phyloP scores from a whole-genome alignment of 2,888 invertebrate genomes.

The Andrena camellia region DNA sequence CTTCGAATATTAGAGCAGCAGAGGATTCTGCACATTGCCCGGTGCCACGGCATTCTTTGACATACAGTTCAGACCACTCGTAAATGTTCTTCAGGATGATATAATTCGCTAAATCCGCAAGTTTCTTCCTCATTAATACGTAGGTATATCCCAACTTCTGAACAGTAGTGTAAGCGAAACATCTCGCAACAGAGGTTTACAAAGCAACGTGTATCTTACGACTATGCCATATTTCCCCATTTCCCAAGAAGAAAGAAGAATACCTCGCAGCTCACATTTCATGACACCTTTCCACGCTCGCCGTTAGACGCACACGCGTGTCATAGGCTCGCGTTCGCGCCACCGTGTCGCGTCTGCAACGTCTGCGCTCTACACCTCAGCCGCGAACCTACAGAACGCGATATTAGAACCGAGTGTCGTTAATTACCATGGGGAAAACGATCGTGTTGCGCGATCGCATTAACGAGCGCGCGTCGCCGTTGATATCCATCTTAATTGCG shows the following conservation, averaged over 20 bases:
- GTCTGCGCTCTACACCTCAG: neutral
- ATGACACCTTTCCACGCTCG: neutral
- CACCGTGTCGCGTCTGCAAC: neutral
- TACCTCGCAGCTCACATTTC: neutral
- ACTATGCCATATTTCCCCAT: neutral
- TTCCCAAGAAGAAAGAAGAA: neutral
- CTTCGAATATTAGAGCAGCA: neutral
- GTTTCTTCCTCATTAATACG: too few species aligned
- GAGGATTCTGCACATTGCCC: too few species aligned
- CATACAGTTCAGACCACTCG: too few species aligned
- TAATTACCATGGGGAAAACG: conserved; percentile 35
- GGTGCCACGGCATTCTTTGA: too few species aligned
- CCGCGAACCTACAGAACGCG: neutral
- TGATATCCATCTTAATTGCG: conserved; percentile 36
- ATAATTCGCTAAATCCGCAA: too few species aligned
- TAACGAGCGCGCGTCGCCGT: conserved; percentile 23
- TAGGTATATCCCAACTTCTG: too few species aligned
- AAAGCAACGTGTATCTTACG: neutral
- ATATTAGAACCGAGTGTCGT: conserved; percentile 31
- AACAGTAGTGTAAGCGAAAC: too few species aligned
- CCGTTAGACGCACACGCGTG: neutral
- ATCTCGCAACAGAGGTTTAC: too few species aligned
- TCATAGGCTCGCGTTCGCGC: neutral
- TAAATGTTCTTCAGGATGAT: too few species aligned
- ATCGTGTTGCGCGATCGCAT: conserved; percentile 18